A percentile compares a stretch with the other conserved stretches of the same genome.
phyloP scores from a whole-genome alignment of 1,140 invertebrate genomes.

The Tetragonula clypearis region DNA sequence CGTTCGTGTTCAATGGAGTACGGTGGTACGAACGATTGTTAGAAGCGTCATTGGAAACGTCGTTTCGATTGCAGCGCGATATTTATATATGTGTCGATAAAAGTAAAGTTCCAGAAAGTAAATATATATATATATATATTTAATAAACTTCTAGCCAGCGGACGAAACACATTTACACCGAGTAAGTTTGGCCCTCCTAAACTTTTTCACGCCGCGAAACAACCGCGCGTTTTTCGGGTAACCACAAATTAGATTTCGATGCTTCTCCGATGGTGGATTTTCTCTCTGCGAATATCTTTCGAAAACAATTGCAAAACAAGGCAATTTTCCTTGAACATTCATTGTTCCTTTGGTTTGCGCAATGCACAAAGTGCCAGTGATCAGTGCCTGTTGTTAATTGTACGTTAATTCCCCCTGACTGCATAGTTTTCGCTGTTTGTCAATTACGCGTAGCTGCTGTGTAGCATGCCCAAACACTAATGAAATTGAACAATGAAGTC shows the following conservation, averaged over 20 bases:
- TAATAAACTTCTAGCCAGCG: constrained; percentile 15
- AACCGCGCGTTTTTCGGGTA: constrained; percentile 54
- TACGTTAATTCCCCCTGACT: background rate
- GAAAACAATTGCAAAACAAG: background rate
- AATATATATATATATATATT: background rate
- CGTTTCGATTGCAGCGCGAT: constrained; percentile 41
- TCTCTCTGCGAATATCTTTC: constrained; percentile 23
- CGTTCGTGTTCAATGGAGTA: constrained; percentile 56
- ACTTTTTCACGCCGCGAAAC: background rate
- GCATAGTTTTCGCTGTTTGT: background rate
- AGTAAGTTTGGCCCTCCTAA: constrained; percentile 53
- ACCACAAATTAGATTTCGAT: constrained; percentile 57
- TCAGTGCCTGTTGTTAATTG: background rate
- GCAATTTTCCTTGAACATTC: too few relatives aligned
- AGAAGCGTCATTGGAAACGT: constrained; percentile 60
- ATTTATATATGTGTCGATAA: constrained; percentile 61
- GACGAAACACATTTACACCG: constrained; percentile 20
- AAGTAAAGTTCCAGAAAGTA: constrained; percentile 9
- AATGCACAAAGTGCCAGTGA: too few relatives aligned
- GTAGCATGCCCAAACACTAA: background rate
- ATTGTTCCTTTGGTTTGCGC: background rate
- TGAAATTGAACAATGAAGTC: background rate
- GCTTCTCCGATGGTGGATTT: background rate
- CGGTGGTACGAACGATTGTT: constrained; percentile 53
- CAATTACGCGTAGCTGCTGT: background rate